Evolutionary conservation across 2,797 vertebrate genomes (phyloP).

Genomic region (Martes flavigula): DNA sequence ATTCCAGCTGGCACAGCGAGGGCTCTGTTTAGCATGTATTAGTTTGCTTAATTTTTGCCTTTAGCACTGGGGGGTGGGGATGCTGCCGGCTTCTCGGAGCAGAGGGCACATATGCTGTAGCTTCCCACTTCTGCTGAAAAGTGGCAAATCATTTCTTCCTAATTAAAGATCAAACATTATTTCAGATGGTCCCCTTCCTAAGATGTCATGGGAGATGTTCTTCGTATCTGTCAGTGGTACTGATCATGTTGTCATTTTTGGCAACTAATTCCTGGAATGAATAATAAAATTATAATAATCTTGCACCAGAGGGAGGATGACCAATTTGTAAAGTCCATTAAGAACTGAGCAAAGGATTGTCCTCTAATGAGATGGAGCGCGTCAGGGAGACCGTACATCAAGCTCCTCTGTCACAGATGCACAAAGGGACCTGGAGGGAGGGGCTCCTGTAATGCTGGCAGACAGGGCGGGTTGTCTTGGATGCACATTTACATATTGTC

Average conservation of each 20-base stretch:
- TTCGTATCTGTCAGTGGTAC: slow-evolving; percentile 40
- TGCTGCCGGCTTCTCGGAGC: background rate
- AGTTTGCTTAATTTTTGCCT: background rate
- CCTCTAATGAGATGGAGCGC: slow-evolving; percentile 63
- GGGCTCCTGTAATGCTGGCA: background rate
- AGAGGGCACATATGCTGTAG: background rate
- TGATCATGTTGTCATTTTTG: slow-evolving; percentile 67
- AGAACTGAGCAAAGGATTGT: slow-evolving; percentile 62
- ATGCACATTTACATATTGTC: slow-evolving; percentile 47
- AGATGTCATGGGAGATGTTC: slow-evolving; percentile 41
- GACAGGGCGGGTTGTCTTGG: slow-evolving; percentile 13
- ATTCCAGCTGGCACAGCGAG: background rate
- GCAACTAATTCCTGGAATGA: slow-evolving; percentile 61
- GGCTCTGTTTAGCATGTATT: background rate
- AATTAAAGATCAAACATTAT: slow-evolving; percentile 60
- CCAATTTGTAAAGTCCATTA: slow-evolving; percentile 65
- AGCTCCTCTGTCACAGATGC: slow-evolving; percentile 43
- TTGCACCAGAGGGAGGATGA: slow-evolving; percentile 31
- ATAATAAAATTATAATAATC: slow-evolving; percentile 68
- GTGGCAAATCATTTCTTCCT: slow-evolving; percentile 53
- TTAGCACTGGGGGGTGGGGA: background rate
- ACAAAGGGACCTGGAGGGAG: slow-evolving; percentile 50
- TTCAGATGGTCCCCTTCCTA: slow-evolving; percentile 52
- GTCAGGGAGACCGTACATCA: slow-evolving; percentile 50
- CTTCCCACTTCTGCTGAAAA: background rate